Base-by-base conservation (phyloP, 2,888 invertebrate genomes). In the Epinotia brunnichana region DNA sequence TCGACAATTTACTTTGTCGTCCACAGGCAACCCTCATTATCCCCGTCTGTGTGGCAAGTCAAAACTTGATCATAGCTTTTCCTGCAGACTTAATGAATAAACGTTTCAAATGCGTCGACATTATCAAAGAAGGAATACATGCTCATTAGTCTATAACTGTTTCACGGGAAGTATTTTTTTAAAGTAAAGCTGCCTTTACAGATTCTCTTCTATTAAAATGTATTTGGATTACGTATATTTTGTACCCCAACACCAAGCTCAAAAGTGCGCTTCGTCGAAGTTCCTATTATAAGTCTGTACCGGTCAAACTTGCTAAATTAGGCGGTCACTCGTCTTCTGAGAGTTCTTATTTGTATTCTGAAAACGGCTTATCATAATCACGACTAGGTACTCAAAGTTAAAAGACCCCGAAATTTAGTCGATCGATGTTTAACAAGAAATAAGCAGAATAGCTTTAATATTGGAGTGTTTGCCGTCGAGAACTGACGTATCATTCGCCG, bases 1-100 rank as follows among this genome's bases (percentile, higher is more conserved):
- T 62, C 68, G 68, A 63, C 72, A 68, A 72, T 73, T 73, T 73
- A 73, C 72, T 73, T 68, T 73, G 68, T 63, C 68, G 68, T 73
- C 62, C 51, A 63, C 73, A 69, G 39, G 51, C 62, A 62, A 39
- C 63, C 57, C 51, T 63, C 63, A 63, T 63, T 73, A 57, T 68
- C 48, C 48, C 39, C 62, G 19, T 24, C 60, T 67, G 61, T 61
- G 60, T 67, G 66, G 63, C 63, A 41, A 56, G 59, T 29, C 44
- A 60, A 67, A 61, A 66, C 67, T 60, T 72, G 54, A 67, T 72
- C 59, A 67, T 61, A 53, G 57, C 44, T 66, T 63, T 51, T 39
- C 44, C 56, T 69, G 51, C 51, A 59, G 29, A 10, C 53, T 35
- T 39, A 60, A 60, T 60, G 48, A 21, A 69, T 69, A n/a, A 60